Percentiles rank a stretch among this genome's conserved stretches.
These are phyloP conservation scores for Coelogynopora nodosa DNA, from an alignment of 2,888 invertebrate species.

Conservation along the genomic window DNA sequence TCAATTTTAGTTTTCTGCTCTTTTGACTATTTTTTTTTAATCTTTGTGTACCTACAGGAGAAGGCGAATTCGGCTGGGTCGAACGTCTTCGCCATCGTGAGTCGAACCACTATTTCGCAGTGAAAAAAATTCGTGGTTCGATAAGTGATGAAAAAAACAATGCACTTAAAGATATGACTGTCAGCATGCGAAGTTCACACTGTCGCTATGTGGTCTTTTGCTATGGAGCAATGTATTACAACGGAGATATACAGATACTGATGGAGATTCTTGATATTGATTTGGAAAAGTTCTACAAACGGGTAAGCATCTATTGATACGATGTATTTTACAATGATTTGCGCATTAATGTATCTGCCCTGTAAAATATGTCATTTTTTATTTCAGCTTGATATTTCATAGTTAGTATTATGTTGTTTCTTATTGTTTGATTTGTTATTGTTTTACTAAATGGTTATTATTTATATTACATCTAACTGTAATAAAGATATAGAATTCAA, in stretches of 20 bases:
- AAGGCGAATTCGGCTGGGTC: slow-evolving; percentile 34
- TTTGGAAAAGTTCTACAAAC: slow-evolving; percentile 41
- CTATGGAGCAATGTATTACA: slow-evolving; percentile 40
- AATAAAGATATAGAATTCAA: too few relatives aligned
- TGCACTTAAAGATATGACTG: slow-evolving; percentile 12
- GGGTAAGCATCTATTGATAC: too few relatives aligned
- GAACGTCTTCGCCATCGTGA: slow-evolving; percentile 26
- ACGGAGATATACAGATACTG: slow-evolving; percentile 39
- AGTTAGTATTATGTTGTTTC: too few relatives aligned
- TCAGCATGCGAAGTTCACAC: slow-evolving; percentile 35
- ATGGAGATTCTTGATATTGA: slow-evolving; percentile 40
- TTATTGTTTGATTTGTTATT: too few relatives aligned
- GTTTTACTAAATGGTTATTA: too few relatives aligned
- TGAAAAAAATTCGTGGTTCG: slow-evolving; percentile 42
- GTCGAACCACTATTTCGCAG: slow-evolving; percentile 22
- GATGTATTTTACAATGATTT: too few relatives aligned
- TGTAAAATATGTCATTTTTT: too few relatives aligned
- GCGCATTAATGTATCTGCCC: too few relatives aligned
- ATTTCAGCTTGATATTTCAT: too few relatives aligned
- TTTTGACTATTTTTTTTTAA: too few relatives aligned
- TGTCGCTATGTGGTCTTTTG: slow-evolving; percentile 35
- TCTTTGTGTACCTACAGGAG: slow-evolving; percentile 17
- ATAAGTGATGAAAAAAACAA: slow-evolving; percentile 27
- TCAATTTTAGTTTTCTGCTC: too few relatives aligned
- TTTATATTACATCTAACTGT: too few relatives aligned